A percentile compares a stretch with the other conserved stretches of the same genome.
These are phyloP conservation scores for Nycteola revayana DNA, from an alignment of 2,888 invertebrate species.

Conservation along the genomic window DNA sequence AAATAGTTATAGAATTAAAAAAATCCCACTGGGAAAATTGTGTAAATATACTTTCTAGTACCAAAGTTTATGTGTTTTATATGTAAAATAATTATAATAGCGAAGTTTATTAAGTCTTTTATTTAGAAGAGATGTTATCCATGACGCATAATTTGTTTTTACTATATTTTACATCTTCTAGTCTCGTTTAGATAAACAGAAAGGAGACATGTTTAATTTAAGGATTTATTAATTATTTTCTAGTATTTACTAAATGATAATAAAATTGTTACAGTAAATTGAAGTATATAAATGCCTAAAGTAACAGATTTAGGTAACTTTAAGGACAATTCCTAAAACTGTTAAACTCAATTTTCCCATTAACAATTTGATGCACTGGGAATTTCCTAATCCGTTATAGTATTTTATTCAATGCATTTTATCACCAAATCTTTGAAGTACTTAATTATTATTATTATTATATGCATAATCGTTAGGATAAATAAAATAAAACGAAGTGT, in stretches of 20 bases:
- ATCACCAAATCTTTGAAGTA: slow-evolving; percentile 57
- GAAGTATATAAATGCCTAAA: not conserved
- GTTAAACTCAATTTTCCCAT: too few species aligned
- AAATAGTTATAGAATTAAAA: slow-evolving; percentile 23
- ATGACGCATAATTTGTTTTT: slow-evolving; percentile 21
- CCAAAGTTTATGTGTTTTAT: slow-evolving; percentile 49
- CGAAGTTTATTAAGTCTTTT: slow-evolving; percentile 33
- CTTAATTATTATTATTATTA: slow-evolving; percentile 50
- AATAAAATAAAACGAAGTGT: slow-evolving; percentile 15
- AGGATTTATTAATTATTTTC: slow-evolving; percentile 7
- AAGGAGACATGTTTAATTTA: slow-evolving; percentile 4
- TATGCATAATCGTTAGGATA: slow-evolving; percentile 10
- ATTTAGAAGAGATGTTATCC: slow-evolving; percentile 23
- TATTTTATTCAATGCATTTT: slow-evolving; percentile 44
- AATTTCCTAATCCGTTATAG: slow-evolving; percentile 5
- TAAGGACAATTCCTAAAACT: too few species aligned
- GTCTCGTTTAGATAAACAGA: slow-evolving; percentile 17
- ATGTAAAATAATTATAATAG: slow-evolving; percentile 1
- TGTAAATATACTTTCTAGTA: slow-evolving; percentile 45
- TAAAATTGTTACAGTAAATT: slow-evolving; percentile 27
- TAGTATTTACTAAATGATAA: slow-evolving; percentile 15
- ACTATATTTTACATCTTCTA: slow-evolving; percentile 30
- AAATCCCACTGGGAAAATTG: slow-evolving; percentile 20
- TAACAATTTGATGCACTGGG: slow-evolving; percentile 3
- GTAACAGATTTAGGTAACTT: too few species aligned